These are phyloP conservation scores for Trypoxylus dichotomus DNA, from an alignment of 1,140 invertebrate species.

Conservation along the genomic window DNA sequence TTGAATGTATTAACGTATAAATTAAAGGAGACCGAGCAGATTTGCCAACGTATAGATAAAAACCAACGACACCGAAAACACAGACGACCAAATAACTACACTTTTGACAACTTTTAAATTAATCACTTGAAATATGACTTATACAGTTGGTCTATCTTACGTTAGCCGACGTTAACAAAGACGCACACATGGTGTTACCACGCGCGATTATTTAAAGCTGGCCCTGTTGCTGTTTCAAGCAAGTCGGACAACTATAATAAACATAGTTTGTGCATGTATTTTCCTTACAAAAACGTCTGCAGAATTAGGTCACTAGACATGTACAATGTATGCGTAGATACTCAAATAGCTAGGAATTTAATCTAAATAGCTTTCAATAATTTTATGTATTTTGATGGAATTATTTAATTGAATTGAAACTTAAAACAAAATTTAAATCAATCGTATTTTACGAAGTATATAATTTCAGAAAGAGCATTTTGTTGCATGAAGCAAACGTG, in stretches of 20 bases:
- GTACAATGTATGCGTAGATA: not conserved
- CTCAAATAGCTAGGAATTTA: not conserved
- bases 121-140: slow-evolving; percentile 15
- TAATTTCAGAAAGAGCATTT: too few relatives aligned
- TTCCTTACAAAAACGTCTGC: not conserved
- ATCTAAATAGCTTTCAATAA: not conserved
- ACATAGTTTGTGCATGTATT: slow-evolving; percentile 8
- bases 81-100: not conserved
- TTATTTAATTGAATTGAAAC: too few relatives aligned
- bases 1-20: not conserved
- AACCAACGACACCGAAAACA: not conserved
- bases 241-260: slow-evolving; percentile 24
- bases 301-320: not conserved
- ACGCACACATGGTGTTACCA: not conserved
- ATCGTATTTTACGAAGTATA: too few relatives aligned
- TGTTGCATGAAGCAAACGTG: too few relatives aligned
- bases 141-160: slow-evolving; percentile 5
- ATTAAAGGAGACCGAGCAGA: not conserved
- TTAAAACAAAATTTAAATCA: too few relatives aligned
- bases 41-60: slow-evolving; percentile 6
- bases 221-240: not conserved
- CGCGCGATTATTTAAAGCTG: slow-evolving; percentile 7
- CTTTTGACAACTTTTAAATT: not conserved
- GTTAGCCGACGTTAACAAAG: slow-evolving; percentile 10
- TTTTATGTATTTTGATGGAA: too few relatives aligned